Base-by-base conservation (phyloP, 2,888 invertebrate species). In the Cancer borealis region DNA sequence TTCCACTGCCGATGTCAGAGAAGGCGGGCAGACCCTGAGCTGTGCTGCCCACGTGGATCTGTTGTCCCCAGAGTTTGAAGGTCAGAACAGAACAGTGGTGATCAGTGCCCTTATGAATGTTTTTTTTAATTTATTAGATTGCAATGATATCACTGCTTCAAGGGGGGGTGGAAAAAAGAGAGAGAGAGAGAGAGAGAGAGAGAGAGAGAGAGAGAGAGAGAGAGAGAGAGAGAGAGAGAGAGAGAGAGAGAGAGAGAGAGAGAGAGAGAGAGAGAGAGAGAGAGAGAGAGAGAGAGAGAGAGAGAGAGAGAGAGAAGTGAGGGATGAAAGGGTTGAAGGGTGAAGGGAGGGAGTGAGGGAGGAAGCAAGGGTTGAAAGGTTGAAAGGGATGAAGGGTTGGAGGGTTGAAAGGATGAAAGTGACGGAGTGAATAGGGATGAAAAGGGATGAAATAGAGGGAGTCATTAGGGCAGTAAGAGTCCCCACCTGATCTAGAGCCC, bases 401-500 rank as follows among this genome's bases (percentile, higher is more conserved):
- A 21, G 21, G 21, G 3, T 0, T 21, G 21, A 21, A 12, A 14
- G 12, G 54, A 54, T 17, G 17, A 17, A 14, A 3, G 14, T 54
- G 66, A 21, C 5, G 66, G 73, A 17, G 8, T 3, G 8, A n/a
- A 3, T 49, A 26, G 73, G 21, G 3, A 26, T 88, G 66, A 66
- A 66, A 17, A 21, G 17, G 66, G 66, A 0, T 66, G 66, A 21
- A 14, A 54, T 0, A 3, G 12, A 66, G 66, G n/a, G 66, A 66
- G 5, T 17, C 0, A 66, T 21, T 5, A 5, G n/a, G 66, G 14
- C 54, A 39, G 21, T 26, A 12, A 30, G 26, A 10, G 46, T n/a
- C 49, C 14, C 30, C 47, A 97, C 97, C 96, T 97, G 96, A 95
- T 97, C 97, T 30, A 97, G 96, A 4, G 97, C 96, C 97, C 97